Evolutionary conservation across 1,140 invertebrate species (phyloP).

Genomic region (Nomia melanderi): DNA sequence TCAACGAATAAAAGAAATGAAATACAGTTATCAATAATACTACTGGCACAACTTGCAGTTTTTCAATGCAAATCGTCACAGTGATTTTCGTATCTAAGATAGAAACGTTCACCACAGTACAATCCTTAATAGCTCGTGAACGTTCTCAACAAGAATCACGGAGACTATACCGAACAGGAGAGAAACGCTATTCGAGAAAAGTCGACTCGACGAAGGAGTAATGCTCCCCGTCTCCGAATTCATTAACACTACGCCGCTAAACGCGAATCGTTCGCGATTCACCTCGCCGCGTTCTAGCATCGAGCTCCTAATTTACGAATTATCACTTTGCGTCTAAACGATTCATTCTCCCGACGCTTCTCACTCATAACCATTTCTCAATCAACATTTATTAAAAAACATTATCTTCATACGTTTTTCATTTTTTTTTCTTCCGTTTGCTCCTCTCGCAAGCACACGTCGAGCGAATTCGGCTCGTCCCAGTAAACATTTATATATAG

Average conservation of each 20-base stretch:
- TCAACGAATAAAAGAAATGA: background rate
- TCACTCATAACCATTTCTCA: constrained; percentile 20
- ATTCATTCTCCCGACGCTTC: background rate
- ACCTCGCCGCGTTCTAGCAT: background rate
- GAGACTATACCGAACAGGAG: constrained; percentile 22
- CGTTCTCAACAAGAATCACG: constrained; percentile 22
- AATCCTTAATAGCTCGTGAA: constrained; percentile 19
- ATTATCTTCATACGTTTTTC: background rate
- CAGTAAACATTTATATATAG: constrained; percentile 10
- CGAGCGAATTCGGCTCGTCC: background rate
- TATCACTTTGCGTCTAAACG: constrained; percentile 1
- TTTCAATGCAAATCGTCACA: constrained; percentile 15
- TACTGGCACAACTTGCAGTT: constrained; percentile 19
- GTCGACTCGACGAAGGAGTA: constrained; percentile 15
- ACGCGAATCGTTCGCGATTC: background rate
- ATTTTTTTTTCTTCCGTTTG: background rate
- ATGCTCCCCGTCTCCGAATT: background rate
- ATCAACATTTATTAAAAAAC: constrained; percentile 15
- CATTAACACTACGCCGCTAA: constrained; percentile 3
- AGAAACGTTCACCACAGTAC: constrained; percentile 18
- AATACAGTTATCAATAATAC: background rate
- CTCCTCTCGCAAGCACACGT: background rate
- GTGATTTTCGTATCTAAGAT: constrained; percentile 1
- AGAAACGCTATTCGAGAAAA: constrained; percentile 28
- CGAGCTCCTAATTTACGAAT: background rate